A percentile compares a stretch with the other conserved stretches of the same genome.
Conservation (phyloP, 2,113 vertebrate species). For the Zosterops borbonicus region DNA sequence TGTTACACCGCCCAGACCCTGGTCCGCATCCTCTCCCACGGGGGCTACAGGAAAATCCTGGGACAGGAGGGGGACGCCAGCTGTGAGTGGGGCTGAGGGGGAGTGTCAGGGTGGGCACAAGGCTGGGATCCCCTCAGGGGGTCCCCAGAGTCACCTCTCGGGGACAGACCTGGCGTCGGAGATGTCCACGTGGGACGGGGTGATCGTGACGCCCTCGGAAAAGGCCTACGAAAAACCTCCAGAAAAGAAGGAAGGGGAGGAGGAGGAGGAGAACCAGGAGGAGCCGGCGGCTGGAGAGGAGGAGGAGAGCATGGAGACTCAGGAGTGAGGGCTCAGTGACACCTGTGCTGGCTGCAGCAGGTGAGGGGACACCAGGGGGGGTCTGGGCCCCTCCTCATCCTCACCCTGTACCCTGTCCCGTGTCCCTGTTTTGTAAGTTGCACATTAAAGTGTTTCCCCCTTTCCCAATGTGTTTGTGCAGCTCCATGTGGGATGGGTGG, state of each 20-base stretch:
- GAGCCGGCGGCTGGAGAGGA: slow-evolving; percentile 83
- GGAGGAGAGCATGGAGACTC: slow-evolving; percentile 93
- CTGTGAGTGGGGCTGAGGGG: slow-evolving; percentile 77
- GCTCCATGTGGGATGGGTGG: fast-evolving
- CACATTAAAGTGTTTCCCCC: not conserved
- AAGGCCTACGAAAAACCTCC: slow-evolving; percentile 96
- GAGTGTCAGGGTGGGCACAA: fast-evolving
- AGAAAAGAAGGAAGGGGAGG: slow-evolving; percentile 95
- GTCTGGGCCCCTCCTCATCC: not conserved
- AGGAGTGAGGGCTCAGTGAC: slow-evolving; percentile 77
- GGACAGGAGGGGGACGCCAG: slow-evolving; percentile 95
- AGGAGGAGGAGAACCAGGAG: slow-evolving; percentile 90
- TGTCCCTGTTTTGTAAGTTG: not conserved
- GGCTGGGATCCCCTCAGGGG: fast-evolving
- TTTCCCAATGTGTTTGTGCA: fast-evolving
- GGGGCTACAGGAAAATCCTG: slow-evolving; percentile 93
- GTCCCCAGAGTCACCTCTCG: not conserved
- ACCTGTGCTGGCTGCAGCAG: not conserved
- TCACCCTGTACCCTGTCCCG: not conserved
- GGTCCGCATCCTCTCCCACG: slow-evolving; percentile 92
- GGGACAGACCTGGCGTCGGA: slow-evolving; percentile 86
- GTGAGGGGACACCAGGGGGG: not conserved
- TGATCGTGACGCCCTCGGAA: slow-evolving; percentile 95
- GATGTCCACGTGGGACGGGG: slow-evolving; percentile 97
- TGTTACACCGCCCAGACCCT: slow-evolving; percentile 96